Base-by-base conservation (phyloP, 2,113 vertebrate species). In the Ochotona curzoniae region DNA sequence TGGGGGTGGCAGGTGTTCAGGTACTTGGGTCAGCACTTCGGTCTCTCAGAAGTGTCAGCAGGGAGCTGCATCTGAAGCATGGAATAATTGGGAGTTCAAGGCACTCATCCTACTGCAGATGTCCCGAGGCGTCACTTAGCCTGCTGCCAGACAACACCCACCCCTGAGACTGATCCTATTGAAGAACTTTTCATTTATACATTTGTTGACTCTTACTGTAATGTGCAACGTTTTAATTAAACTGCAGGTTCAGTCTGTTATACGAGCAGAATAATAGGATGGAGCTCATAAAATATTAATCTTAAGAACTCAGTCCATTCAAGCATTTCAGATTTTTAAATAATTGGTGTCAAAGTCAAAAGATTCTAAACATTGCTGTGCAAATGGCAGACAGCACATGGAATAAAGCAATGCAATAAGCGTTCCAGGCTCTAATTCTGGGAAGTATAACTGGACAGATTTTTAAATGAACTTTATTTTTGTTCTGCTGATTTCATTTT, bases 201-300 rank as follows among this genome's bases (percentile, higher is more conserved):
- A 54, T 76, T 28, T 66, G 20, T 83, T 73, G 75, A 91, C 18
- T 91, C 51, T 70, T 69, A 91, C 35, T 84, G 28, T 32, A 84
- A n/a, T 57, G 17, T n/a, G 14, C 7, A 32, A 12, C 23, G 17
- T 86, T 90, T 92, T 96, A 94, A 90, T 95, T 70, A 92, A 38
- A 64, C 1, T 18, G n/a, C 10, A 89, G 26, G 8, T 69, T 80
- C 47, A 75, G 60, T 79, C 76, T 71, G 35, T 82, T 90, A 60
- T 26, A 47, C 87, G 83, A 51, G 73, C 91, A 85, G 49, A 85
- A 30, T 54, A 84, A 49, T 35, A 87, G 63, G 51, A 81, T 89
- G 14, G 49, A 87, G 30, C 28, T 71, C 84, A 91, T 84, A 80
- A 94, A 93, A 93, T 92, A 90, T 84, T 89, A 86, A 95, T 75